phyloP scores from a whole-genome alignment of 2,888 invertebrate species.

The Orthosia cruda region DNA sequence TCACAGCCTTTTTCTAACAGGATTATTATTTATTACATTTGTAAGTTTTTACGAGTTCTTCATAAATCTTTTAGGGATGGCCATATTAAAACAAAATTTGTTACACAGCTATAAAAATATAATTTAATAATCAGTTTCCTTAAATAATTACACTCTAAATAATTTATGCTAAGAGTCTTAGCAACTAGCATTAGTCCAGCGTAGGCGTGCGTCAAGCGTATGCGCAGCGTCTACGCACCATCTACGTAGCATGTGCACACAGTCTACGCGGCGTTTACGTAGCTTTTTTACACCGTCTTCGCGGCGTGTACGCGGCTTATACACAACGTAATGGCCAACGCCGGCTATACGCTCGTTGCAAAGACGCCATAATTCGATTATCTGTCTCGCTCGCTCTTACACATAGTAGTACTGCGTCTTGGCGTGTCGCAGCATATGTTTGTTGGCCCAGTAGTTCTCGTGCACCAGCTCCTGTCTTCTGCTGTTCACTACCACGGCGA shows the following conservation, averaged over 20 bases:
- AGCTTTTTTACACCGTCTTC: no score
- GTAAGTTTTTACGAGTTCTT: no score
- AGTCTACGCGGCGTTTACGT: background rate
- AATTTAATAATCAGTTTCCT: constrained; percentile 32
- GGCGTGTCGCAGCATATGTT: constrained; percentile 71
- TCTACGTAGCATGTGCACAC: no score
- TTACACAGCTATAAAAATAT: constrained; percentile 30
- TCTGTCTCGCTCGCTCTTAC: constrained; percentile 43
- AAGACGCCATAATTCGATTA: constrained; percentile 32
- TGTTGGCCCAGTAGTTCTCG: constrained; percentile 74
- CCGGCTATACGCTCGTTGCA: background rate
- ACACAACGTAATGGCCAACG: background rate
- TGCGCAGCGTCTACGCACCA: background rate
- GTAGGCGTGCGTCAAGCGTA: background rate
- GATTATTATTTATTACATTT: no score
- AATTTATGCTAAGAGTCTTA: constrained; percentile 12
- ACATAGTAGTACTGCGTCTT: constrained; percentile 72
- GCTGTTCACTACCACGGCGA: constrained; percentile 82
- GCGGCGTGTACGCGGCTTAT: background rate
- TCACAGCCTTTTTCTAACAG: no score
- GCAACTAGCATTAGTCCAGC: background rate
- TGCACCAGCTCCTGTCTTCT: constrained; percentile 77
- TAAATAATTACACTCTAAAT: constrained; percentile 30
- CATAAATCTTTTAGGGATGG: background rate
- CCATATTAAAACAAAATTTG: constrained; percentile 14